Percentiles rank a stretch among this genome's conserved stretches.
These are phyloP conservation scores for Drosophila testacea DNA, from an alignment of 2,888 invertebrate species.

Conservation along the genomic window DNA sequence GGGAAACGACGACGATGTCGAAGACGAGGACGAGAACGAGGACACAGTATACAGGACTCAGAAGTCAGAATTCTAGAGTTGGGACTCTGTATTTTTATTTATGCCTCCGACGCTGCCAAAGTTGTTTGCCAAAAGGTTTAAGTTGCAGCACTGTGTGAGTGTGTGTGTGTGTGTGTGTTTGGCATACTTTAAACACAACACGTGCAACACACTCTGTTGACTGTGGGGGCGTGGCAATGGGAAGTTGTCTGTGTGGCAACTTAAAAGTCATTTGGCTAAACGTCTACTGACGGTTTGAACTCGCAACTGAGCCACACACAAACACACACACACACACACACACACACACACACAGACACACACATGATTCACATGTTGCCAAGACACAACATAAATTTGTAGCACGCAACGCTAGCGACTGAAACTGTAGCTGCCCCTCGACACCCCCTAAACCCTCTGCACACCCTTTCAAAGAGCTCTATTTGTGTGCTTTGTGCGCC, in stretches of 20 bases:
- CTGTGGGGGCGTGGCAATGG: constrained; percentile 51
- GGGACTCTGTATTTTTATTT: constrained; percentile 70
- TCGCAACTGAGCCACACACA: constrained; percentile 28
- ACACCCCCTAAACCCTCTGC: background rate
- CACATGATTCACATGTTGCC: constrained; percentile 69
- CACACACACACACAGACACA: constrained; percentile 12
- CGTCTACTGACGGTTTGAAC: constrained; percentile 73
- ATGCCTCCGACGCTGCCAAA: constrained; percentile 72
- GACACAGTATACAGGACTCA: constrained; percentile 24
- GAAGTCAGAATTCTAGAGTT: constrained; percentile 28
- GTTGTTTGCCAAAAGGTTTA: constrained; percentile 82
- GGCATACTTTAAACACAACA: constrained; percentile 81
- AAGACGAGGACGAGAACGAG: constrained; percentile 3
- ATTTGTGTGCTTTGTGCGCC: constrained; percentile 19
- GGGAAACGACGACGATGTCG: constrained; percentile 46
- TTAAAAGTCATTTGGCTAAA: constrained; percentile 79
- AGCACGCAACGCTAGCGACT: constrained; percentile 58
- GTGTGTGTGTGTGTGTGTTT: constrained; percentile 30
- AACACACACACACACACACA: constrained; percentile 15
- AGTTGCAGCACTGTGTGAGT: constrained; percentile 50
- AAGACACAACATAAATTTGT: constrained; percentile 79
- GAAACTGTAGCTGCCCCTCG: background rate
- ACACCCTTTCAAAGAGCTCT: background rate
- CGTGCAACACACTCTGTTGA: constrained; percentile 35
- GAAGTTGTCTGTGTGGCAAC: constrained; percentile 59